Evolutionary conservation across 30 jellyfish, hydroid and myxozoan species (phyloP), one percentile per base, ranked within the genome.

Genomic region (Turritopsis rubra): DNA sequence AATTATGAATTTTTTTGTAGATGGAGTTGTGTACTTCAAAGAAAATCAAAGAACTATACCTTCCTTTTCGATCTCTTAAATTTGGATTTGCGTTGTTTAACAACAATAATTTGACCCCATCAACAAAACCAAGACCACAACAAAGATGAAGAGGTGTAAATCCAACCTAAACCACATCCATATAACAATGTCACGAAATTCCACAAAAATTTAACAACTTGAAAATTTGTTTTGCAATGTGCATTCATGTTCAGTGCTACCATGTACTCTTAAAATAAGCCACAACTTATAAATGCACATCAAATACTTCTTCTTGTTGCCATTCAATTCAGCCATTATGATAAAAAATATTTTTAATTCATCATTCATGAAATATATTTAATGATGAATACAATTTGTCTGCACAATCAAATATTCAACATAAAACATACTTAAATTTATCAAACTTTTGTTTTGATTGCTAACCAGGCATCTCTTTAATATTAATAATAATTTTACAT

Each of bases 91-190:
- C 77, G 19, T 68, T 0, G 30, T 68, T 23, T 68, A 0, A 27
- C 9, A 68, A 22, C 77, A 68, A 68, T 17, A n/a, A 68, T 68
- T 68, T 68, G 16, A 68, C 77, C 9, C 28, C 77, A n/a, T 68
- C 77, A 22, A 68, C 30, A 68, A n/a, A 68, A 1, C 77, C 77
- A 68, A 68, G 77, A n/a, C 77, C 77, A 68, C 22, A 68, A n/a
- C 31, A 68, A 68, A 68, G 77, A 27, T 68, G 77, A 68, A 68
- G 77, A n/a, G 77, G 77, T 68, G 77, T 68, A 19, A 68, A 68
- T 9, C 77, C 77, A 68, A 68, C 1, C 77, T 68, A 68, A 0
- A 68, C 28, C 28, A 68, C 21, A 68, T n/a, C 9, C 5, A 41
- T 3, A 41, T 5, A 41, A 41, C 5, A 41, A 41, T 3, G 60